Conservation (phyloP, 2,113 vertebrate genomes). For the Nanger granti region DNA sequence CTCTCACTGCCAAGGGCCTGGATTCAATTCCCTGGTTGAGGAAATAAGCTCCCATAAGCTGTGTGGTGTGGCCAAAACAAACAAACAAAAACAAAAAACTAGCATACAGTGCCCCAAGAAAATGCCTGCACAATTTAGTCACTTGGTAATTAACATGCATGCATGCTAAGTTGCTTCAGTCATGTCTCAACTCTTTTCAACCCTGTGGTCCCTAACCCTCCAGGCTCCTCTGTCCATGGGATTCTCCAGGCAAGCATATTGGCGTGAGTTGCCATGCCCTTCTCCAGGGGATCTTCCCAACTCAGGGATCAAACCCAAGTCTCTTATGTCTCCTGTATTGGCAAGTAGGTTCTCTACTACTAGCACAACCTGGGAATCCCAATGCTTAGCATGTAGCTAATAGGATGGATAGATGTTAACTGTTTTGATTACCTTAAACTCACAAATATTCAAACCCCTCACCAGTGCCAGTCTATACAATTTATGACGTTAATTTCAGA, state of each 20-base stretch:
- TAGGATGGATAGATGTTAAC: slow-evolving; percentile 3
- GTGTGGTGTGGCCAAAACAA: neutral
- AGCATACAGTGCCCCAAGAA: neutral
- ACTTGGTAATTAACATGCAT: neutral
- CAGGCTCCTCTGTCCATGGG: neutral
- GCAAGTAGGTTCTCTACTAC: neutral
- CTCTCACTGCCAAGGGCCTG: neutral
- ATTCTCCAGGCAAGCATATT: neutral
- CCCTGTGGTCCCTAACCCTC: neutral
- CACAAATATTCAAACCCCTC: neutral
- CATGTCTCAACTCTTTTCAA: neutral
- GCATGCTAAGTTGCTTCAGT: neutral
- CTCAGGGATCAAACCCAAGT: neutral
- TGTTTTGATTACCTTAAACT: neutral
- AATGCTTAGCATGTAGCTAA: neutral
- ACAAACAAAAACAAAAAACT: neutral
- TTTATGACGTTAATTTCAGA: neutral
- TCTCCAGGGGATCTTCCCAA: neutral
- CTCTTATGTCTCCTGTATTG: neutral
- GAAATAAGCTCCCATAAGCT: neutral
- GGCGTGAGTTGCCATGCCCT: neutral
- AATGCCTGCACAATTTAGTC: neutral
- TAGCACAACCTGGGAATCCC: neutral
- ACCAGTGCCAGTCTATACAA: neutral
- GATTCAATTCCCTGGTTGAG: neutral